These are phyloP conservation scores for Nomada fucata DNA, from an alignment of 2,888 invertebrate species.

Conservation along the genomic window DNA sequence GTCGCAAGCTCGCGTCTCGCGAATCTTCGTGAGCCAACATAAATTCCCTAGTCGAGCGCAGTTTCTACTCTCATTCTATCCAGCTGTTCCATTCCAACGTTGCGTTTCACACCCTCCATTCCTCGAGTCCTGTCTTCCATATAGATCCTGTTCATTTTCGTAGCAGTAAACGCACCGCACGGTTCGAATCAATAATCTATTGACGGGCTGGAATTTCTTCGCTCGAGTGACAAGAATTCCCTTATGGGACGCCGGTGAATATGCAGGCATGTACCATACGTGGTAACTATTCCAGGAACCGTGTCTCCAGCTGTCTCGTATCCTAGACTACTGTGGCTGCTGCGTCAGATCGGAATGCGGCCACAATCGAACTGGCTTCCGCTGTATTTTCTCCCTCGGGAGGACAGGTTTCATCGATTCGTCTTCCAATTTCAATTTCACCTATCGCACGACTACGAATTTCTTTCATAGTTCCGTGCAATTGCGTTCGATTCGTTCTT, in stretches of 20 bases:
- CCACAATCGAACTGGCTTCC: constrained; percentile 46
- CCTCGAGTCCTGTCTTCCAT: neutral
- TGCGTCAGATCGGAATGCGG: constrained; percentile 59
- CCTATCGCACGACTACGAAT: constrained; percentile 1
- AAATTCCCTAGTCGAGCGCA: neutral
- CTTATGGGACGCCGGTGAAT: constrained; percentile 57
- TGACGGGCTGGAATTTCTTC: constrained; percentile 45
- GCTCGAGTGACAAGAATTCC: constrained; percentile 59
- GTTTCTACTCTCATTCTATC: neutral
- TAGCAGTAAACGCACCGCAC: neutral
- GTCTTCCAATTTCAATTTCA: constrained; percentile 41
- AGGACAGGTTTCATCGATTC: constrained; percentile 20
- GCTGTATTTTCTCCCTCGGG: constrained; percentile 35
- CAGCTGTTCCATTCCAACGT: neutral
- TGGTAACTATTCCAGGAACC: constrained; percentile 59
- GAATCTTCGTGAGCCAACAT: neutral
- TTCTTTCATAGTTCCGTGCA: neutral
- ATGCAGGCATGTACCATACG: constrained; percentile 59
- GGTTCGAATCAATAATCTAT: constrained; percentile 45
- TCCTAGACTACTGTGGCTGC: constrained; percentile 28
- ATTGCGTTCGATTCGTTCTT: neutral
- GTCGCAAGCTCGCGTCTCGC: neutral
- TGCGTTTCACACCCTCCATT: neutral
- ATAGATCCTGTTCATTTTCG: constrained; percentile 9
- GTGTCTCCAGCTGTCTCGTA: constrained; percentile 56